Base-by-base conservation (phyloP, 1,140 invertebrate genomes). In the Drosophila ficusphila region DNA sequence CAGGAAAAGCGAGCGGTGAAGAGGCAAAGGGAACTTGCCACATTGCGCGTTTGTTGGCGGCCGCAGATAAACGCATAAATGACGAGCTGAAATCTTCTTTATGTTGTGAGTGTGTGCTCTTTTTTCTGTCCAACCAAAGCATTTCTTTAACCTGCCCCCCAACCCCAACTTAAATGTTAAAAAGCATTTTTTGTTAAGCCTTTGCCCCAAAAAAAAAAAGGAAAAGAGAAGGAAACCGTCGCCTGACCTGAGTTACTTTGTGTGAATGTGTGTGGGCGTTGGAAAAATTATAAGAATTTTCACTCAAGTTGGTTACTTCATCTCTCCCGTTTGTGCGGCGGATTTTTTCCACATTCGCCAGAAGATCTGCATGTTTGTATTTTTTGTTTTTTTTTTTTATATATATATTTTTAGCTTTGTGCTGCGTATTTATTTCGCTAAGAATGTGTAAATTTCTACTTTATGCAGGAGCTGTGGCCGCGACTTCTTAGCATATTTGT, bases 391-490 rank as follows among this genome's bases (percentile, higher is more conserved):
- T 23, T 21, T 47, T 21, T 39, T 27, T 14, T 25, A n/a, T 12
- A 16, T 33, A 54, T 48, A 9, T 25, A 52, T 31, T 42, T 21
- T 34, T 27, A 44, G 53, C 46, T 76, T 82, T 74, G 34, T 57
- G 54, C 42, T 12, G 56, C 41, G 75, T 88, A 74, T 81, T 86
- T 86, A 81, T 78, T 88, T 88, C 54, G 65, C 70, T 86, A 88
- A 88, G 82, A 88, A 88, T 88, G 82, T 88, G 82, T 88, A 88
- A 88, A 88, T 88, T 88, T 88, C 73, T 88, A 88, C 82, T 88
- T 88, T 88, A 86, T 85, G 76, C 76, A 65, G 76, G 57, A 65
- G 56, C 76, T 67, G 81, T 48, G 81, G 81, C 67, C 61, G 62
- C 81, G 81, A 88, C 77, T 88, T 88, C 78, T 88, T 82, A 64